Evolutionary conservation across 2,797 vertebrate species (phyloP).

Genomic region (Scomberomorus guttatus): DNA sequence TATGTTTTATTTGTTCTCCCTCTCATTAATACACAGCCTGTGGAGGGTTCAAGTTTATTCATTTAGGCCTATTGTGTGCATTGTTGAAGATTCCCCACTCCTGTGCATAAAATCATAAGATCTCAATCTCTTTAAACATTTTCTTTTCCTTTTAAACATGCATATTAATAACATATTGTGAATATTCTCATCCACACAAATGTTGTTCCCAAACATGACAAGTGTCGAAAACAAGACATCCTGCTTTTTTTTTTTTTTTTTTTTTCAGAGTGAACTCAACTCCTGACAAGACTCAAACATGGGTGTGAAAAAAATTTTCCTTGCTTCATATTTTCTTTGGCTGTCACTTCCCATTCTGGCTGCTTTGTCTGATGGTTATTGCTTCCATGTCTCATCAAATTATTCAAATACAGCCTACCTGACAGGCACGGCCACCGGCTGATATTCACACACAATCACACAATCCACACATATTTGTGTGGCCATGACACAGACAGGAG

Average conservation of each 20-base stretch:
- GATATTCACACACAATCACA: slow-evolving; percentile 20
- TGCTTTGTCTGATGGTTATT: slow-evolving; percentile 54
- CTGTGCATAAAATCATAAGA: slow-evolving; percentile 5
- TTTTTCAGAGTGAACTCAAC: slow-evolving; percentile 5
- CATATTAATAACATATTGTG: neutral
- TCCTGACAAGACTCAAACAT: slow-evolving; percentile 39
- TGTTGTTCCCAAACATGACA: slow-evolving; percentile 19
- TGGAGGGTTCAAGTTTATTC: slow-evolving; percentile 49
- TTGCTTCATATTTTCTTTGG: slow-evolving; percentile 45
- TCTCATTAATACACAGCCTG: slow-evolving; percentile 62
- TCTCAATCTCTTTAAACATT: slow-evolving; percentile 7
- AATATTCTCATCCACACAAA: slow-evolving; percentile 3
- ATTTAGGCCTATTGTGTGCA: slow-evolving; percentile 15
- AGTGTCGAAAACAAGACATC: slow-evolving; percentile 17
- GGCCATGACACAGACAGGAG: slow-evolving; percentile 11
- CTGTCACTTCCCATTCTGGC: slow-evolving; percentile 40
- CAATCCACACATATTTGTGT: neutral
- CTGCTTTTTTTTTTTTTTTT: neutral
- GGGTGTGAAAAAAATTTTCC: slow-evolving; percentile 62
- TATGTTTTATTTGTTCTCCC: slow-evolving; percentile 32
- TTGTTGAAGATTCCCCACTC: slow-evolving; percentile 23
- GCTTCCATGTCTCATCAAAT: slow-evolving; percentile 61
- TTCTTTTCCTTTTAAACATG: neutral
- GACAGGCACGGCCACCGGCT: slow-evolving; percentile 38
- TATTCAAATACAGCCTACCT: slow-evolving; percentile 59